Evolutionary conservation across 2,797 vertebrate genomes (phyloP).

Genomic region (Catamblyrhynchus diadema): DNA sequence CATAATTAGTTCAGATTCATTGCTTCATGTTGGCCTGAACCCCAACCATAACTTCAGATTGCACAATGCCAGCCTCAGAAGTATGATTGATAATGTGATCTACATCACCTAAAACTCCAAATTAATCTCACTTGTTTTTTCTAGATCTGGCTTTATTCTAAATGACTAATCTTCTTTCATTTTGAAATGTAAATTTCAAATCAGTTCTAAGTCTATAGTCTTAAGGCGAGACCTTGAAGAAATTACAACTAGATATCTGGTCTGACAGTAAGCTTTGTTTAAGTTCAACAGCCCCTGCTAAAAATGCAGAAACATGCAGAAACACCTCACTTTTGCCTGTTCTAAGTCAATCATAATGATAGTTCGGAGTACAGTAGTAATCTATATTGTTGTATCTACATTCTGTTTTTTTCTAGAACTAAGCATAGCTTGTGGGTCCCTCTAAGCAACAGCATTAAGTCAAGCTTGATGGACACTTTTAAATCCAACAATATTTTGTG

Average conservation of each 20-base stretch:
- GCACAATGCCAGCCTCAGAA: not conserved
- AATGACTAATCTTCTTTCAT: not conserved
- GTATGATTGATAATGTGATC: not conserved
- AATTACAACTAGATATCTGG: not conserved
- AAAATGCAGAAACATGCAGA: not conserved
- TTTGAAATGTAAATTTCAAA: not conserved
- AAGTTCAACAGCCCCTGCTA: not conserved
- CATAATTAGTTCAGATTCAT: not conserved
- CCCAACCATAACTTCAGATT: not conserved
- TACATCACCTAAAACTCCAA: not conserved
- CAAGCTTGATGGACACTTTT: not conserved
- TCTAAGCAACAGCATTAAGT: not conserved
- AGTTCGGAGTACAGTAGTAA: not conserved
- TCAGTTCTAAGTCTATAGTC: not conserved
- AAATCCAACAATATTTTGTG: not conserved
- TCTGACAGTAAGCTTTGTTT: not conserved
- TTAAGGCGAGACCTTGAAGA: not conserved
- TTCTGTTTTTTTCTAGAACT: not conserved
- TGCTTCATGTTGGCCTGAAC: not conserved
- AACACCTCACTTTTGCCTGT: not conserved
- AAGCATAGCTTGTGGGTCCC: not conserved
- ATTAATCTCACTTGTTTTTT: not conserved
- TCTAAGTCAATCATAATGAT: not conserved
- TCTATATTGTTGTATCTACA: not conserved
- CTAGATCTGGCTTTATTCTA: not conserved